Evolutionary conservation across 37 sponge, comb jelly and placozoan genomes (phyloP).

Genomic region (Agelas oroides): DNA sequence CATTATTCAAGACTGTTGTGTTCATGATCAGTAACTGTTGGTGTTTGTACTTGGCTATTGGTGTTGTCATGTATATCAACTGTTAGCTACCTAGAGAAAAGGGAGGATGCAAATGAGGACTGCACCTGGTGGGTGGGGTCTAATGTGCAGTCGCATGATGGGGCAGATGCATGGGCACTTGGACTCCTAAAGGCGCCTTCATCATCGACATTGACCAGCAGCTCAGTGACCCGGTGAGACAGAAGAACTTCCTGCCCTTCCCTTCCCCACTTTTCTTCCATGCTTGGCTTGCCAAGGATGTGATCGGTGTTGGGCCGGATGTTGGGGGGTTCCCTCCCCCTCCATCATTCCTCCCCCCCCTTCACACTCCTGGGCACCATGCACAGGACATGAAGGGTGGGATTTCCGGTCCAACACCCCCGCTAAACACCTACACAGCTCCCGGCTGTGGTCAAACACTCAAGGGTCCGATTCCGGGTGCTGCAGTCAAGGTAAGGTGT

Average conservation of each 20-base stretch:
- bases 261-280: not conserved
- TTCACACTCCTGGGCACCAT: not conserved
- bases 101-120: conserved; percentile 4
- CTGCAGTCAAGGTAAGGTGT: no score
- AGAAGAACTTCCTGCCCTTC: not conserved
- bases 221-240: no score
- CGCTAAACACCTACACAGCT: not conserved
- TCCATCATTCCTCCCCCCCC: not conserved
- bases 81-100: not conserved
- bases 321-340: not conserved
- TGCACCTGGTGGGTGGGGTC: not conserved
- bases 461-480: no score
- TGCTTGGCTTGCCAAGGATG: not conserved
- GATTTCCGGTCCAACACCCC: conserved; percentile 4
- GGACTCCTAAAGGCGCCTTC: not conserved
- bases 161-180: not conserved
- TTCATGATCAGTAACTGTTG: not conserved
- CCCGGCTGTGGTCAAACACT: not conserved
- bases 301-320: conserved; percentile 14
- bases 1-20: conserved; percentile 14
- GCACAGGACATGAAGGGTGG: not conserved
- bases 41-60: not conserved
- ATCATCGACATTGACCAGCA: not conserved
- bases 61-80: not conserved
- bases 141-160: not conserved